Evolutionary conservation across 1,140 invertebrate species (phyloP), one percentile per base, ranked within the genome.

Genomic region (Drosophila pachea): DNA sequence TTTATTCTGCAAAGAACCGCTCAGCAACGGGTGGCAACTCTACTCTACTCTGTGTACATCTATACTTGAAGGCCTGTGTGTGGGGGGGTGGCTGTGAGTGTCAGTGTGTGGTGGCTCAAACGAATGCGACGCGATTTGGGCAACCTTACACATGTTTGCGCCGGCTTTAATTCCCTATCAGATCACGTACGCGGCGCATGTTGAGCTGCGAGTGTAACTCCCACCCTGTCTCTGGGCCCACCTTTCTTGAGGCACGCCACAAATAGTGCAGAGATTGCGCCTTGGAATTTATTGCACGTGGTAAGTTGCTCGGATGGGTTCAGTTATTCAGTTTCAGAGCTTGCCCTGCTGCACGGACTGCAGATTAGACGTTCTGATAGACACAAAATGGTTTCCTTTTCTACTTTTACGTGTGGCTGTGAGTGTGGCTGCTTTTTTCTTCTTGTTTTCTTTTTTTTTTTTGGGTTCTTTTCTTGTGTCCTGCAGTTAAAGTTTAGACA

Each of bases 241-340:
- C 36, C 49, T 48, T 60, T 16, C 77, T 76, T 69, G 66, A 69
- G 78, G 74, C 70, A 74, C 48, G 36, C 54, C 58, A 36, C 76
- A 76, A 83, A 84, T 84, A 83, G 79, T 83, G 79, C 79, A 83
- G 68, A 83, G 75, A 67, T 66, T 70, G 73, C 79, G 76, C 73
- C 79, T 73, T 78, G 55, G 73, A 84, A 83, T 83, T 83, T 83
- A 84, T 83, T 78, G 79, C 79, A 83, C 79, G 79, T 83, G 79
- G 79, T 55, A 78, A 84, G 60, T 84, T 75, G 79, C 36, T 83
- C 60, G 74, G 75, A 73, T 84, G 75, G 75, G 40, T 83, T 75
- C 63, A 67, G 63, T 66, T 66, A 71, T 48, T 71, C 56, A 60
- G 63, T 40, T 53, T 14, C 40, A 42, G 54, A 53, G 62, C 35